Evolutionary conservation across 1,140 invertebrate species (phyloP).

Genomic region (Lepidotrigona ventralis): DNA sequence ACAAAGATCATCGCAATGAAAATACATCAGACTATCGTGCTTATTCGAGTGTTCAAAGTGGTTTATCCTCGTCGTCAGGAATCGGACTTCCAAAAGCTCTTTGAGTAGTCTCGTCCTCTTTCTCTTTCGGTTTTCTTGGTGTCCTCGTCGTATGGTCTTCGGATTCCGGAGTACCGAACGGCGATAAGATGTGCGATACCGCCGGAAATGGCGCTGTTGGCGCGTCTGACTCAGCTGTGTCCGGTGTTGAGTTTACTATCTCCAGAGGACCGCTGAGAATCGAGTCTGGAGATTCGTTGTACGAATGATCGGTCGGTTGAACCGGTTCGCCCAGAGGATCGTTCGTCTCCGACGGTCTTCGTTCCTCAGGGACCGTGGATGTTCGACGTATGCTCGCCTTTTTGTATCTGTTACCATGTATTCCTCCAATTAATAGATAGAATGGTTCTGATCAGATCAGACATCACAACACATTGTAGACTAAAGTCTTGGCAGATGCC

Average conservation of each 20-base stretch:
- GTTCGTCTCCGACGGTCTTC: conserved; percentile 33
- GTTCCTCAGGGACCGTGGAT: conserved; percentile 71
- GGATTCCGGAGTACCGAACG: conserved; percentile 24
- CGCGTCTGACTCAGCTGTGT: conserved; percentile 65
- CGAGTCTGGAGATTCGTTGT: conserved; percentile 70
- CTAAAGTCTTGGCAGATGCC: neutral
- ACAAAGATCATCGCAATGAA: neutral
- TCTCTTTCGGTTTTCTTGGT: conserved; percentile 30
- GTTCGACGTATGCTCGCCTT: conserved; percentile 63
- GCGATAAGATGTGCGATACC: conserved; percentile 54
- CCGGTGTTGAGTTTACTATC: conserved; percentile 57
- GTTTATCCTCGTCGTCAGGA: conserved; percentile 60
- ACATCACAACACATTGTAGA: conserved; percentile 20
- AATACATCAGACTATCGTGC: neutral
- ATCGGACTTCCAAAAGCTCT: conserved; percentile 71
- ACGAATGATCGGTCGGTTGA: conserved; percentile 52
- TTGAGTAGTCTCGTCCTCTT: conserved; percentile 31
- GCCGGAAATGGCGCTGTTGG: conserved; percentile 67
- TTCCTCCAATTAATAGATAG: conserved; percentile 48
- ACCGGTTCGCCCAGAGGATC: conserved; percentile 52
- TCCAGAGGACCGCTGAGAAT: conserved; percentile 62
- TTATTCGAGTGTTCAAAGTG: conserved; percentile 31
- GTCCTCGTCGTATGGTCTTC: neutral
- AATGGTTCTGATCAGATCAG: neutral
- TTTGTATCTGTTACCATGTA: conserved; percentile 52